phyloP scores from a whole-genome alignment of 2,797 vertebrate species.

The Meriones psammophilus region DNA sequence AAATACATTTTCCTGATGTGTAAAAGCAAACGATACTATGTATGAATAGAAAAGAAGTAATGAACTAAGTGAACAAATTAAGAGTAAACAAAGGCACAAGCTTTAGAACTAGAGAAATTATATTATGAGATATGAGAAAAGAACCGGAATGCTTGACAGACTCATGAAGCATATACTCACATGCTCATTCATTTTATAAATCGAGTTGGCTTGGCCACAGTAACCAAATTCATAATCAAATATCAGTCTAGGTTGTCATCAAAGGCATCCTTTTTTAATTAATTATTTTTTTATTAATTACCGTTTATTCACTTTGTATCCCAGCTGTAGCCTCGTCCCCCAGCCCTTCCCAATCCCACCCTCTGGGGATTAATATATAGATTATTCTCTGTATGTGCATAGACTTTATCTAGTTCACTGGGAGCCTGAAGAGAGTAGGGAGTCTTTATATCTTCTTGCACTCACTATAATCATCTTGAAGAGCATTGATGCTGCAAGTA shows the following conservation, averaged over 20 bases:
- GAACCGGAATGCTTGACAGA: background rate
- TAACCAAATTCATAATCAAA: conserved; percentile 2
- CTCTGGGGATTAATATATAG: background rate
- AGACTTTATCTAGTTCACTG: background rate
- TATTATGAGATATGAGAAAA: background rate
- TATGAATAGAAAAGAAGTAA: conserved; percentile 30
- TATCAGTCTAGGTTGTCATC: background rate
- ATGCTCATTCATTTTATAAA: background rate
- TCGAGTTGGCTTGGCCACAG: background rate
- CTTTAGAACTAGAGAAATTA: conserved; percentile 24
- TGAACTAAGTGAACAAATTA: background rate
- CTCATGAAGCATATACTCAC: background rate
- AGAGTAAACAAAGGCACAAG: background rate
- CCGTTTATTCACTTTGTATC: no score
- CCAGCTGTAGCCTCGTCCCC: no score
- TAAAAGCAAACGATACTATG: background rate
- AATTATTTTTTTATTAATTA: no score
- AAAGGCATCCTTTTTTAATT: no score
- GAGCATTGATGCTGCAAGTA: no score
- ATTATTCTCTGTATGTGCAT: background rate
- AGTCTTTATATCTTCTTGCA: background rate
- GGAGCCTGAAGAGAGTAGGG: background rate
- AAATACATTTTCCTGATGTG: background rate
- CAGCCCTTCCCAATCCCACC: no score
- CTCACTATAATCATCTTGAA: background rate